phyloP scores from a whole-genome alignment of 2,797 vertebrate species.

The Podargus strigoides region DNA sequence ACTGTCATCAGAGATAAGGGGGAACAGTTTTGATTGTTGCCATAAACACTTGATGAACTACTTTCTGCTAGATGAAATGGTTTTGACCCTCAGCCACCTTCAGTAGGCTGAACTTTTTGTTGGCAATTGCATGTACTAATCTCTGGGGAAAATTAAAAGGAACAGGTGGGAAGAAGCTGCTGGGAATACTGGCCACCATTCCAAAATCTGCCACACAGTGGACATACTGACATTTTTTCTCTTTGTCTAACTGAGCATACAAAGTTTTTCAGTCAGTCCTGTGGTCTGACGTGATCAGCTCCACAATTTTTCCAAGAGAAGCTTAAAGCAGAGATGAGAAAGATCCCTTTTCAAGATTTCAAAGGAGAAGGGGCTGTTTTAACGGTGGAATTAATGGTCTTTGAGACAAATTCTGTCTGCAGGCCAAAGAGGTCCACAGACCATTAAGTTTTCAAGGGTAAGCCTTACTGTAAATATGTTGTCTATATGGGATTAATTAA shows the following conservation, averaged over 20 bases:
- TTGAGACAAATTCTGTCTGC: neutral
- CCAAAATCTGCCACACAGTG: neutral
- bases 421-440: neutral
- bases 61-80: neutral
- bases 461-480: neutral
- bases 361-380: neutral
- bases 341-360: neutral
- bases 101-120: neutral
- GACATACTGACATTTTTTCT: neutral
- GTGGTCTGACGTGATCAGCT: neutral
- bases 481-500: neutral
- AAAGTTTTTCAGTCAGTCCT: neutral
- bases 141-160: neutral
- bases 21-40: neutral
- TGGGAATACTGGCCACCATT: neutral
- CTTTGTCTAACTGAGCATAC: neutral
- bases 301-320: neutral
- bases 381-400: neutral
- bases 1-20: neutral
- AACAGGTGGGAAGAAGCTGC: neutral
- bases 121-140: neutral
- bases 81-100: neutral
- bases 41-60: neutral
- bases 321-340: neutral
- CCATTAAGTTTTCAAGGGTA: neutral